A percentile compares a stretch with the other conserved stretches of the same genome.
phyloP scores from a whole-genome alignment of 2,797 vertebrate species.

The Leucoraja ocellata region DNA sequence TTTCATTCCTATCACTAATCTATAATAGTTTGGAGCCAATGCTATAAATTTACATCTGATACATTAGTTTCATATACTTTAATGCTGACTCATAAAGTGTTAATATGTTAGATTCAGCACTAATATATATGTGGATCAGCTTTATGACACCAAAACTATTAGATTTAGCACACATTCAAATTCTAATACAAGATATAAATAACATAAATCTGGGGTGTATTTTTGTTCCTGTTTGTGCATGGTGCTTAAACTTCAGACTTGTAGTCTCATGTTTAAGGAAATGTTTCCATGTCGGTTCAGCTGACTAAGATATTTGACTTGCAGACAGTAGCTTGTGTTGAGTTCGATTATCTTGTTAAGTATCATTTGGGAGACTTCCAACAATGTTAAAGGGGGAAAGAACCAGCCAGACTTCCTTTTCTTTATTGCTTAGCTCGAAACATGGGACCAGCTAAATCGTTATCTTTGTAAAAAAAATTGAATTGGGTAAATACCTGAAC shows the following conservation, averaged over 20 bases:
- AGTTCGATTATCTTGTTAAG: neutral
- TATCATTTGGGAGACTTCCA: neutral
- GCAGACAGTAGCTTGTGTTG: neutral
- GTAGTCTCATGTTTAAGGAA: neutral
- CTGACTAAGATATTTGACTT: neutral
- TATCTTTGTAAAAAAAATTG: neutral
- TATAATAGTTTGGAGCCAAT: neutral
- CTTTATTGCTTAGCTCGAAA: neutral
- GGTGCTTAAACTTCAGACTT: neutral
- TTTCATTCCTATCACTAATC: neutral
- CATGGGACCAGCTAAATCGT: neutral
- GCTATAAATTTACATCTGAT: neutral
- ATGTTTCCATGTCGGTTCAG: neutral
- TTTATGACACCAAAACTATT: neutral
- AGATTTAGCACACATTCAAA: neutral
- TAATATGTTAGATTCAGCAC: neutral
- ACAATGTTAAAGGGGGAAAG: neutral
- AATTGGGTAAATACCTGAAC: neutral
- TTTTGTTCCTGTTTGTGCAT: neutral
- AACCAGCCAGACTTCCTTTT: neutral
- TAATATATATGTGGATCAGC: slow-evolving; percentile 1
- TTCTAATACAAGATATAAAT: neutral
- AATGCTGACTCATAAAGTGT: neutral
- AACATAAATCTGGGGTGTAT: neutral
- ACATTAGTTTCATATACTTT: neutral